phyloP scores from a whole-genome alignment of 2,888 invertebrate species.

The Melanchra persicariae region DNA sequence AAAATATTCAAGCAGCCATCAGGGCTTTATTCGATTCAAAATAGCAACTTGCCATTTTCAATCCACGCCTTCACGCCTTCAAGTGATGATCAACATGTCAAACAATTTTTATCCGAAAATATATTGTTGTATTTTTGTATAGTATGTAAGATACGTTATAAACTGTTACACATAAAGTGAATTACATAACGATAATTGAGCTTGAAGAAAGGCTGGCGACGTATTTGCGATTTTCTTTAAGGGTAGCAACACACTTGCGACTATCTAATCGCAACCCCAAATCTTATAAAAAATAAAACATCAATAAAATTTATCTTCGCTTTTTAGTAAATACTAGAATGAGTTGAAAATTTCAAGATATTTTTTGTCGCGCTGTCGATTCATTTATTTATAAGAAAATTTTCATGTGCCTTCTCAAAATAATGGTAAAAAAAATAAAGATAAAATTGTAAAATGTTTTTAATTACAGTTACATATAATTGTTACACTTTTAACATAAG shows the following conservation, averaged over 20 bases:
- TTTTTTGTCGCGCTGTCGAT: constrained; percentile 72
- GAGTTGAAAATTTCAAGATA: constrained; percentile 50
- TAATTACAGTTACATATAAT: constrained; percentile 84
- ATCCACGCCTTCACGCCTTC: constrained; percentile 2
- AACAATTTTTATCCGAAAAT: constrained; percentile 74
- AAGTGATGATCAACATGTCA: constrained; percentile 64
- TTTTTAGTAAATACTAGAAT: constrained; percentile 64
- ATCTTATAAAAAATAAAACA: constrained; percentile 39
- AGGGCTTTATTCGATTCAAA: not conserved
- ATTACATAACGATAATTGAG: constrained; percentile 70
- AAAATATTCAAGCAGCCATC: not conserved
- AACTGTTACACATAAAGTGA: constrained; percentile 68
- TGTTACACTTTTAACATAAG: constrained; percentile 84
- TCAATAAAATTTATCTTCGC: constrained; percentile 64
- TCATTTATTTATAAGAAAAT: constrained; percentile 87
- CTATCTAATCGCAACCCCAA: constrained; percentile 41
- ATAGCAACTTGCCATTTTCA: not conserved
- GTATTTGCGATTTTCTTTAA: constrained; percentile 62
- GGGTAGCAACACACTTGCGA: constrained; percentile 48
- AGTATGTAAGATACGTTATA: constrained; percentile 84
- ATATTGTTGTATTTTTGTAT: constrained; percentile 89
- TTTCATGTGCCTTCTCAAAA: constrained; percentile 90
- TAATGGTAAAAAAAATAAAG: constrained; percentile 80
- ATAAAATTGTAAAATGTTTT: constrained; percentile 83
- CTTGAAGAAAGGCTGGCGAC: constrained; percentile 72